Conservation (phyloP, 2,113 vertebrate species). For the Esox niger region DNA sequence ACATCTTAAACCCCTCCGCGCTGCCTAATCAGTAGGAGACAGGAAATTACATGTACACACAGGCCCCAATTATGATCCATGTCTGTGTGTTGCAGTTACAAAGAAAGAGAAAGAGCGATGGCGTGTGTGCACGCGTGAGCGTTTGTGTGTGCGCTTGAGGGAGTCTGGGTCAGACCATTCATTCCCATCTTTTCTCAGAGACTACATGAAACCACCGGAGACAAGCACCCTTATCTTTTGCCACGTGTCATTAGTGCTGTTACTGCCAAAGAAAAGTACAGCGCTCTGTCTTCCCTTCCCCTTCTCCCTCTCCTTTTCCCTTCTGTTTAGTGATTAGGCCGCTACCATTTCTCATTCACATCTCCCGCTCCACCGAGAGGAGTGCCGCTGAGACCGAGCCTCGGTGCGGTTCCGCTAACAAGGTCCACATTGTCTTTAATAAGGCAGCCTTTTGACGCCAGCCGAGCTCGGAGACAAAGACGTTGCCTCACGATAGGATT, state of each 20-base stretch:
- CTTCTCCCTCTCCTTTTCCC: not conserved
- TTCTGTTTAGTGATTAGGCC: constrained; percentile 4
- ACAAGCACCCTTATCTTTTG: constrained; percentile 1
- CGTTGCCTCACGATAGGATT: too few species aligned
- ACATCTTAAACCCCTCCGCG: not conserved
- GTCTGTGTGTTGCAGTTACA: not conserved
- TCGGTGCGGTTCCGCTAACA: constrained; percentile 9
- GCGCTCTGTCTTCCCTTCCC: not conserved
- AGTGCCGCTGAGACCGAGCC: constrained; percentile 4
- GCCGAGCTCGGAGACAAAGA: not conserved
- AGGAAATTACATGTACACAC: not conserved
- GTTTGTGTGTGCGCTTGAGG: not conserved
- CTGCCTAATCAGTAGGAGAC: constrained; percentile 5
- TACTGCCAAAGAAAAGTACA: not conserved
- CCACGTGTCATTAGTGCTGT: not conserved
- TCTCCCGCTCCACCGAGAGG: not conserved
- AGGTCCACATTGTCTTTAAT: constrained; percentile 32
- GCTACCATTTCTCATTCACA: not conserved
- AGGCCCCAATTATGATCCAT: too few species aligned
- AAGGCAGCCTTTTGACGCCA: not conserved
- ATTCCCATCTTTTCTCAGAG: not conserved
- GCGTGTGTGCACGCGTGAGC: not conserved
- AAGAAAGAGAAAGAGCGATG: not conserved
- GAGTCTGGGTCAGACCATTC: not conserved
- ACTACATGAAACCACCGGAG: constrained; percentile 4